Conservation (phyloP, 2,888 invertebrate species). For the Euphydryas editha region DNA sequence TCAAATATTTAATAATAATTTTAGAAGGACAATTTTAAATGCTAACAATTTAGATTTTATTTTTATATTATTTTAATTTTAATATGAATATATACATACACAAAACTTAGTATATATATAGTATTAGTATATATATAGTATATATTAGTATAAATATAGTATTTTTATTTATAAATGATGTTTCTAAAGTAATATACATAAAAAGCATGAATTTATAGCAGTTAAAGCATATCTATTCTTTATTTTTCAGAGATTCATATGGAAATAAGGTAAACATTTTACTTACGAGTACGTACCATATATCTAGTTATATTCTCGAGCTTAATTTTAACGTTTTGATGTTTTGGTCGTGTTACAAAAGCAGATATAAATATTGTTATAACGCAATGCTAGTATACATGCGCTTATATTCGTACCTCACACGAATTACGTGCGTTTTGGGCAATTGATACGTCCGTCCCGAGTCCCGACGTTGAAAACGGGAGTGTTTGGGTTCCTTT, state of each 20-base stretch:
- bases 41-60: no score
- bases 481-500: constrained; percentile 28
- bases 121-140: no score
- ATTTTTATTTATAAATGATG: no score
- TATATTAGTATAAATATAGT: no score
- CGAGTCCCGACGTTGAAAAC: constrained; percentile 23
- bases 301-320: neutral
- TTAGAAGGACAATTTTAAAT: no score
- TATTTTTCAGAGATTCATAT: neutral
- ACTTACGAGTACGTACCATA: neutral
- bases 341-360: neutral
- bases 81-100: no score
- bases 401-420: neutral
- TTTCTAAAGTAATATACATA: no score
- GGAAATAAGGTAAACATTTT: neutral
- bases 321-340: neutral
- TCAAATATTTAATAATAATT: no score
- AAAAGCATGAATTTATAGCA: no score
- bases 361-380: neutral
- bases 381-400: neutral
- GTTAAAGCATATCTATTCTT: no score
- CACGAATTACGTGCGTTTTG: constrained; percentile 2
- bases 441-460: constrained; percentile 30
- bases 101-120: no score
- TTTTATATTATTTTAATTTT: no score